Base-by-base conservation (phyloP, 2,797 vertebrate genomes). In the Vultur gryphus region DNA sequence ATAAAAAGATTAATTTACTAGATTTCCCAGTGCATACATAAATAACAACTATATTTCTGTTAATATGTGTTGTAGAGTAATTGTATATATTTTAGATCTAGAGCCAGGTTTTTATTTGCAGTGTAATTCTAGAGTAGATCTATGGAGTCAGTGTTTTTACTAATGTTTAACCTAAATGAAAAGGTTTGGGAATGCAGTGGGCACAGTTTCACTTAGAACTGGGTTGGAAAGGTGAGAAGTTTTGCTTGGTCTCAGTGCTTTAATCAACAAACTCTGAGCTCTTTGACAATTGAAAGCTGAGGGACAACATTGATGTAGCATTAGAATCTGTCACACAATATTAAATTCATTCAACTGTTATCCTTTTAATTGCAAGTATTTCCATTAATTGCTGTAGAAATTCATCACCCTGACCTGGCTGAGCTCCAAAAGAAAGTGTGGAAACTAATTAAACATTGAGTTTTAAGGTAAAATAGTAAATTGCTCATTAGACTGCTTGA, bases 401-500 rank as follows among this genome's bases (percentile, higher is more conserved):
- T 96, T 95, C 77, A 91, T 97, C 89, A 95, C 79, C 44, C 33
- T 95, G 65, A 67, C 85, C 94, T 97, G 96, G 84, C 89, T 85
- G 85, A 95, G 82, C 87, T 96, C 93, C 96, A 98, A 96, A 96
- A 84, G 85, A 92, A 97, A 93, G 51, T 80, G 64, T 97, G 94
- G 91, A 97, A 98, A 94, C 89, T 94, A 97, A 98, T 97, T 98
- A 97, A 97, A 96, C 93, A 54, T 87, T 96, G 96, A 92, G 67
- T 97, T 97, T 97, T 97, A 96, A 96, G 77, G 89, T 95, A 95
- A 97, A 98, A 95, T 91, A 94, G 93, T 84, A 87, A 97, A 94
- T 94, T 95, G 73, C 73, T 96, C 83, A 70, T 96, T 96, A 96
- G 84, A 73, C 86, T n/a, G 29, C 84, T 94, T 95, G 86, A 89